Conservation (phyloP, 2,888 invertebrate genomes). For the Zygogramma bicolorata region DNA sequence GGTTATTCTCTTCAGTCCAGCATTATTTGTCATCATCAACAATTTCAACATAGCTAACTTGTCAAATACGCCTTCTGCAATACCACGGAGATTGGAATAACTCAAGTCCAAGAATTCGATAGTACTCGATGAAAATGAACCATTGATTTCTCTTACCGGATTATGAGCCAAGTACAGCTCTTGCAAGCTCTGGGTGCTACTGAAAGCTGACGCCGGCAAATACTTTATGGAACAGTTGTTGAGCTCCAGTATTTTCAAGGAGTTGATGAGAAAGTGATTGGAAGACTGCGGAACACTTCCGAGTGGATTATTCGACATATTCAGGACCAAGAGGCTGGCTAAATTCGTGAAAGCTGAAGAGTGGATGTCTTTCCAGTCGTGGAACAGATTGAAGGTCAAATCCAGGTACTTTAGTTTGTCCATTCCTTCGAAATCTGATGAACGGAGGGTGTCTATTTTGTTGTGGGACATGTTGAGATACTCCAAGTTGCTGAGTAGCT, state of each 20-base stretch:
- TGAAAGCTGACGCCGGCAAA: constrained; percentile 68
- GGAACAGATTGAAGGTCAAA: constrained; percentile 74
- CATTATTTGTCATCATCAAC: constrained; percentile 75
- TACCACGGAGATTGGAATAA: constrained; percentile 70
- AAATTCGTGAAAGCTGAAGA: constrained; percentile 69
- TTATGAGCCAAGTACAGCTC: constrained; percentile 69
- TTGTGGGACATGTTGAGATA: constrained; percentile 69
- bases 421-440: constrained; percentile 61
- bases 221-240: constrained; percentile 73
- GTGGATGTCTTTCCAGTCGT: constrained; percentile 71
- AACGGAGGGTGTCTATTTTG: constrained; percentile 53
- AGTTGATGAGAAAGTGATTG: constrained; percentile 70
- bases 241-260: constrained; percentile 72
- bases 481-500: constrained; percentile 68
- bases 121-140: constrained; percentile 52
- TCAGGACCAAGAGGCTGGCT: constrained; percentile 70
- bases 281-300: constrained; percentile 53
- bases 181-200: constrained; percentile 69
- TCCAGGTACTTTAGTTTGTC: constrained; percentile 72
- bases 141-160: constrained; percentile 53
- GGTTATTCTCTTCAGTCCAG: constrained; percentile 65
- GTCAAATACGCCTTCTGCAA: constrained; percentile 70
- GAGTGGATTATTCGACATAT: constrained; percentile 76
- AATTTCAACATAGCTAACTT: constrained; percentile 72
- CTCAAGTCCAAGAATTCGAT: constrained; percentile 70